Conservation (phyloP, 2,888 invertebrate genomes). For the Emmelina monodactyla region DNA sequence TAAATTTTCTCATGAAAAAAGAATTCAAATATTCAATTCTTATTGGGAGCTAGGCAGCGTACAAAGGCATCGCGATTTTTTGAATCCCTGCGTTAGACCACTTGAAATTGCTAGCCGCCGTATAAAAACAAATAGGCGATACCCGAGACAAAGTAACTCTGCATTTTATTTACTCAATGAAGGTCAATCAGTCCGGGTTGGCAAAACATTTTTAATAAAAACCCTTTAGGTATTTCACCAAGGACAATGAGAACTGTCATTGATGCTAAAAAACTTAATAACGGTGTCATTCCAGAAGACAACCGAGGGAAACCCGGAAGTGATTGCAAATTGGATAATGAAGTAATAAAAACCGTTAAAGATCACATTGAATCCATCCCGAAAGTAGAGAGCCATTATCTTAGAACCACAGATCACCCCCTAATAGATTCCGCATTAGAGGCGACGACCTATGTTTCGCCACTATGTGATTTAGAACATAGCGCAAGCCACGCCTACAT, state of each 20-base stretch:
- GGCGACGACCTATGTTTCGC: no score
- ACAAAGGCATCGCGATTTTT: conserved; percentile 11
- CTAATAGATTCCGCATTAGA: no score
- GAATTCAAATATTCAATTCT: conserved; percentile 9
- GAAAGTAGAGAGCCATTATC: conserved; percentile 9
- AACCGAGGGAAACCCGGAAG: conserved; percentile 4
- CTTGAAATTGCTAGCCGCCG: conserved; percentile 6
- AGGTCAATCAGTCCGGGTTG: not conserved
- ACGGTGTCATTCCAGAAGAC: conserved; percentile 5
- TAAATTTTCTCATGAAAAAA: conserved; percentile 9
- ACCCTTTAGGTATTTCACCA: conserved; percentile 2
- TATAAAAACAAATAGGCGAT: conserved; percentile 7
- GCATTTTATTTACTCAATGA: not conserved
- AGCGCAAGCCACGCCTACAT: no score
- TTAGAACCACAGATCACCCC: no score
- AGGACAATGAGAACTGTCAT: conserved; percentile 5
- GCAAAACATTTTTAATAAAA: conserved; percentile 3
- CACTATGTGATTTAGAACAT: no score
- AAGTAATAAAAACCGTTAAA: conserved; percentile 9
- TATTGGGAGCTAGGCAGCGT: conserved; percentile 11
- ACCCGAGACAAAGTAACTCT: conserved; percentile 2
- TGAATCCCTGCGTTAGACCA: conserved; percentile 9
- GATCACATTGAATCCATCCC: conserved; percentile 10
- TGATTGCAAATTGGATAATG: not conserved
- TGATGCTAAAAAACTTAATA: conserved; percentile 1